These are phyloP conservation scores for Axea sp. DNA, from an alignment of 2,888 invertebrate genomes.

Conservation along the genomic window DNA sequence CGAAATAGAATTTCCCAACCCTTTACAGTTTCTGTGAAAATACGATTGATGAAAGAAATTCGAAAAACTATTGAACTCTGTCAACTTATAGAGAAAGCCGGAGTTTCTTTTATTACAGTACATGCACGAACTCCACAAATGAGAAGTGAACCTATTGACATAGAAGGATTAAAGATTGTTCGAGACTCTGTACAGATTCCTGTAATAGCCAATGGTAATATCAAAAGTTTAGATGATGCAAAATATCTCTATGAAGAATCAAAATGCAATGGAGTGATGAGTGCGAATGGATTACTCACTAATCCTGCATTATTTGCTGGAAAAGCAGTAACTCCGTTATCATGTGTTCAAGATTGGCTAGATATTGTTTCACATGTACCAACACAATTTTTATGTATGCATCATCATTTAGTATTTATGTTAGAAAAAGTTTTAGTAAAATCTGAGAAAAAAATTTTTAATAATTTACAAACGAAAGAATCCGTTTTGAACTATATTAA, in stretches of 20 bases:
- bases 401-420: constrained; percentile 98
- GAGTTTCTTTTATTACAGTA: constrained; percentile 92
- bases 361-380: constrained; percentile 83
- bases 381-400: constrained; percentile 88
- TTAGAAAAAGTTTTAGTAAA: constrained; percentile 89
- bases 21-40: constrained; percentile 95
- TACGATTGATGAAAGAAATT: constrained; percentile 88
- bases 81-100: constrained; percentile 89
- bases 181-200: constrained; percentile 88
- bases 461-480: constrained; percentile 85
- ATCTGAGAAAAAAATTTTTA: constrained; percentile 87
- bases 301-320: constrained; percentile 96
- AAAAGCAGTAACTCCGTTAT: constrained; percentile 83
- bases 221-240: constrained; percentile 87
- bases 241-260: constrained; percentile 84
- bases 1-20: constrained; percentile 85
- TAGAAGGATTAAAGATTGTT: constrained; percentile 85
- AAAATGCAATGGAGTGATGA: constrained; percentile 92
- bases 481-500: constrained; percentile 86
- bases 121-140: constrained; percentile 96
- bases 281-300: constrained; percentile 91
- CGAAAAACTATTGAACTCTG: constrained; percentile 89
- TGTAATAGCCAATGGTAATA: constrained; percentile 95
- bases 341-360: constrained; percentile 91
- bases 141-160: constrained; percentile 86